These are phyloP conservation scores for Tokudaia muenninki DNA, from an alignment of 2,797 vertebrate species.

Conservation along the genomic window DNA sequence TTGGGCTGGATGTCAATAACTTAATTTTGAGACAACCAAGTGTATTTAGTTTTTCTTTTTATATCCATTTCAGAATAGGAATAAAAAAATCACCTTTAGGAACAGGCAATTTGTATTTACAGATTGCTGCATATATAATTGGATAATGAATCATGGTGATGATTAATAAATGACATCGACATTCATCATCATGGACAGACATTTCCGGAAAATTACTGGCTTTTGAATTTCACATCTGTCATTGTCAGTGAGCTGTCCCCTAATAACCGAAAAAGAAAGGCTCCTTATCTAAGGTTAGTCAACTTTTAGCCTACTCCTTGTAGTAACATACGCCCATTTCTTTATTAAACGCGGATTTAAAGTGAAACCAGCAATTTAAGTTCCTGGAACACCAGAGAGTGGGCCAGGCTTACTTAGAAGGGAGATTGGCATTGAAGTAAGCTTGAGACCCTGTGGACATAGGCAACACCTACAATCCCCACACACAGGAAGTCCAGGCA, in stretches of 20 bases:
- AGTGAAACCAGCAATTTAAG: not conserved
- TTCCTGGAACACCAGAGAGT: not conserved
- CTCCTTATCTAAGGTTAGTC: conserved; percentile 18
- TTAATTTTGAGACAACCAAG: conserved; percentile 47
- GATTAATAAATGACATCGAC: not conserved
- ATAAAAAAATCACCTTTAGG: conserved; percentile 40
- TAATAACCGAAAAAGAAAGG: conserved; percentile 52
- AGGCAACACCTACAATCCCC: not conserved
- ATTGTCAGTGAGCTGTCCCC: not conserved
- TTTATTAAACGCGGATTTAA: conserved; percentile 44
- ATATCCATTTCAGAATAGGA: conserved; percentile 51
- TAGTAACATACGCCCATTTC: not conserved
- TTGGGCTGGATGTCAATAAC: not conserved
- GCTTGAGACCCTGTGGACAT: not conserved
- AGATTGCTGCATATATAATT: not conserved
- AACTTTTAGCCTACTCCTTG: not conserved
- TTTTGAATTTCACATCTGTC: conserved; percentile 39
- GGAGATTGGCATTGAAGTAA: not conserved
- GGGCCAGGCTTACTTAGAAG: not conserved
- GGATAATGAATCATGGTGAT: not conserved
- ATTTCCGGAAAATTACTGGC: conserved; percentile 26
- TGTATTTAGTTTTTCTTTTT: conserved; percentile 26
- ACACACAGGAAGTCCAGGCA: not conserved
- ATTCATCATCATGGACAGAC: conserved; percentile 6
- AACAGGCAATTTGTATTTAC: conserved; percentile 30